Base-by-base conservation (phyloP, 2,888 invertebrate genomes). In the Sacculina carcini region DNA sequence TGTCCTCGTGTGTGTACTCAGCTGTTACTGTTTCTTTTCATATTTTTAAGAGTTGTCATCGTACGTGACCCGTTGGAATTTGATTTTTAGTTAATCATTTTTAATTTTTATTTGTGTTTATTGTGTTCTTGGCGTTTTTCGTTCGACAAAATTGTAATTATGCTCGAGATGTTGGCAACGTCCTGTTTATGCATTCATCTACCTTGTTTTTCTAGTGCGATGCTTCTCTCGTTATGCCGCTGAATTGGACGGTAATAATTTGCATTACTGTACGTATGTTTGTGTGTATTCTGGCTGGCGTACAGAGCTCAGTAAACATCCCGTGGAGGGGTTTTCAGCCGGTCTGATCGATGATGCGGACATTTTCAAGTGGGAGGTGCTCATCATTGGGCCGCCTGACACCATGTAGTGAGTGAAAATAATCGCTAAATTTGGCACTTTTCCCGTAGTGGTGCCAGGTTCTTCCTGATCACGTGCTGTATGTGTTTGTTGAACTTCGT, bases 241-340 rank as follows among this genome's bases (percentile, higher is more conserved):
- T n/a, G n/a, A n/a, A n/a, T n/a, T n/a, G n/a, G n/a, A n/a, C n/a
- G n/a, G n/a, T n/a, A n/a, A n/a, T n/a, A n/a, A n/a, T n/a, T n/a
- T n/a, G n/a, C n/a, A n/a, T n/a, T n/a, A n/a, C n/a, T n/a, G n/a
- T n/a, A n/a, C n/a, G n/a, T n/a, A n/a, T n/a, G n/a, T n/a, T n/a
- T n/a, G n/a, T n/a, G n/a, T n/a, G n/a, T n/a, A n/a, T 44, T 44
- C 46, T 44, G 21, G n/a, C 21, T 9, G 9, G 6, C 16, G 9
- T 38, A 5, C 86, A 94, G 96, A 98, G 76, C 71, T 98, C 66
- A 89, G 89, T 71, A 92, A 94, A 73, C 90, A 92, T 75, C 94
- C 96, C 66, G 94, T 96, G 51, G 94, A 96, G 76, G 96, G 98
- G 62, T 98, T 98, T 76, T 96, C 96, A 70, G 98, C 98, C 69